Base-by-base conservation (phyloP, 2,888 invertebrate species). In the Caenorhabditis imperialis region DNA sequence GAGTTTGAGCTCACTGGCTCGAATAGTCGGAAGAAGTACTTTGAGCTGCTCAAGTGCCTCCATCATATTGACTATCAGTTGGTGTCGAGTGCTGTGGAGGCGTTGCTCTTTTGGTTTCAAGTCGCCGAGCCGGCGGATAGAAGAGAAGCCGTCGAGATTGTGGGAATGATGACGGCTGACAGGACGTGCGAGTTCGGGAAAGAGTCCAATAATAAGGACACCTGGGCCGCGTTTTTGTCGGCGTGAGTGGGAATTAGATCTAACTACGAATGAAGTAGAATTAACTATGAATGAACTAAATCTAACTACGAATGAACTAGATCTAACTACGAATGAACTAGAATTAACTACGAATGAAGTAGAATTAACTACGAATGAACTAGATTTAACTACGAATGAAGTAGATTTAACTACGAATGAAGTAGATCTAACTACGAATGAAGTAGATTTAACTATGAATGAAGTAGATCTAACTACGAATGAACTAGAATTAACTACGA, bases 1-100 rank as follows among this genome's bases (percentile, higher is more conserved):
- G 75, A 75, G n/a, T 79, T 72, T 27, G 58, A 61, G 16, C 18
- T 73, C 33, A 70, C 72, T 22, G 79, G 79, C 23, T 50, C 65
- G 4, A 23, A 42, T 14, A 65, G 38, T 25, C 69, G 72, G 3
- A 25, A 14, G 10, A 77, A 77, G 45, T 60, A 69, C 20, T 75
- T 71, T 23, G 75, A 75, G 5, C 42, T 77, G 3, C 58, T 79
- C 25, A 50, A 60, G 14, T 58, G 44, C 14, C 53, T 79, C 3
- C 63, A 79, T 38, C 60, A 67, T 14, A 63, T 69, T 4, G 53
- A 51, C 0, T 37, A 47, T 16, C 47, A 67, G 0, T 40, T 79
- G 4, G 77, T 79, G 8, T 35, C 58, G 2, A 51, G 58, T n/a
- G 67, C 77, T 0, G 25, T 44, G 3, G 30, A 47, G 14, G 65